These are phyloP conservation scores for Heterocephalus glaber DNA, from an alignment of 2,113 vertebrate genomes.

Conservation along the genomic window DNA sequence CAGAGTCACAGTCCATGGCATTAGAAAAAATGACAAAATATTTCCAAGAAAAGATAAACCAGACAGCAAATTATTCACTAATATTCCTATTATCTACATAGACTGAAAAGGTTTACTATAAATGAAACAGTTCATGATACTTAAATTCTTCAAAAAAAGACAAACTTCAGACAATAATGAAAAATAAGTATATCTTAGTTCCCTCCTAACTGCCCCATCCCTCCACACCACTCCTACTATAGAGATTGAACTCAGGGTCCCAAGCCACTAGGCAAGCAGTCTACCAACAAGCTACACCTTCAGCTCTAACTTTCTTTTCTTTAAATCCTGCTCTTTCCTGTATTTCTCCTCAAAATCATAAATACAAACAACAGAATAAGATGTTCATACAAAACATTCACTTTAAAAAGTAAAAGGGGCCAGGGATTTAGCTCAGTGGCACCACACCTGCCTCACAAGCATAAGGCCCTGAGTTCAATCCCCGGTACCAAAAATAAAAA, in stretches of 20 bases:
- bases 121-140: neutral
- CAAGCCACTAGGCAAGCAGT: neutral
- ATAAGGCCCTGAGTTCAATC: no score
- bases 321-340: neutral
- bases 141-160: slow-evolving; percentile 1
- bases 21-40: neutral
- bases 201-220: neutral
- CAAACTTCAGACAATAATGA: neutral
- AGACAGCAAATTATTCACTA: neutral
- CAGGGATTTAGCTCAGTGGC: no score
- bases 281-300: neutral
- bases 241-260: neutral
- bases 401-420: neutral
- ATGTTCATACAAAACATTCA: neutral
- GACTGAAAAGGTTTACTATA: neutral
- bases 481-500: no score
- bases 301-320: neutral
- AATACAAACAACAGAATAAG: neutral
- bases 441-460: no score
- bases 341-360: slow-evolving; percentile 1
- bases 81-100: neutral
- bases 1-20: neutral
- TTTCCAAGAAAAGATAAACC: neutral
- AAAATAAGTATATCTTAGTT: neutral
- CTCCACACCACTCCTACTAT: neutral